A percentile compares a stretch with the other conserved stretches of the same genome.
phyloP scores from a whole-genome alignment of 2,113 vertebrate genomes.

The Athene noctua region DNA sequence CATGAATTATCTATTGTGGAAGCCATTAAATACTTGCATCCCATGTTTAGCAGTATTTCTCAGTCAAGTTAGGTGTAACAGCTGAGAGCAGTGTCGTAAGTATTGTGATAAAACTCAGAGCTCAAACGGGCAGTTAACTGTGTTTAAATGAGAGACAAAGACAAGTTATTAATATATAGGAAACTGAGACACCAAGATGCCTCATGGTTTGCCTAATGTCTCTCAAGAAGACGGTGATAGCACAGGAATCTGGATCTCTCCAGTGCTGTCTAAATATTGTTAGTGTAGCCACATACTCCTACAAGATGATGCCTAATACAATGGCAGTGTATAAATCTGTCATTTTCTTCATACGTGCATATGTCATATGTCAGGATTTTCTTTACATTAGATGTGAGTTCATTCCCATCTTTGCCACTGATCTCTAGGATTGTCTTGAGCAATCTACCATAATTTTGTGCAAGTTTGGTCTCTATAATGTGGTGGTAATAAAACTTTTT shows the following conservation, averaged over 20 bases:
- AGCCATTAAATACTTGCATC: not conserved
- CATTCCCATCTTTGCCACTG: not conserved
- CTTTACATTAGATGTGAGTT: not conserved
- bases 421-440: not conserved
- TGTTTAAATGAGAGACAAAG: not conserved
- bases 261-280: not conserved
- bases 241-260: not conserved
- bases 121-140: not conserved
- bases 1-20: not conserved
- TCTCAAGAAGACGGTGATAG: not conserved
- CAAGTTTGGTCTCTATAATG: not conserved
- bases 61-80: not conserved
- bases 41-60: not conserved
- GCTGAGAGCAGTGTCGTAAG: not conserved
- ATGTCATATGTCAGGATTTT: not conserved
- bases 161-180: not conserved
- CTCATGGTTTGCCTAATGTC: not conserved
- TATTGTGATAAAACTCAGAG: not conserved
- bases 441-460: not conserved
- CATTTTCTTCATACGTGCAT: too few relatives aligned
- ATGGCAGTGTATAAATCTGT: accelerated
- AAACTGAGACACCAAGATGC: not conserved
- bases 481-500: not conserved
- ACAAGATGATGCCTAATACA: not conserved
- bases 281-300: not conserved